phyloP scores from a whole-genome alignment of 2,888 invertebrate genomes.

The Vannuccia rotundouncinata region DNA sequence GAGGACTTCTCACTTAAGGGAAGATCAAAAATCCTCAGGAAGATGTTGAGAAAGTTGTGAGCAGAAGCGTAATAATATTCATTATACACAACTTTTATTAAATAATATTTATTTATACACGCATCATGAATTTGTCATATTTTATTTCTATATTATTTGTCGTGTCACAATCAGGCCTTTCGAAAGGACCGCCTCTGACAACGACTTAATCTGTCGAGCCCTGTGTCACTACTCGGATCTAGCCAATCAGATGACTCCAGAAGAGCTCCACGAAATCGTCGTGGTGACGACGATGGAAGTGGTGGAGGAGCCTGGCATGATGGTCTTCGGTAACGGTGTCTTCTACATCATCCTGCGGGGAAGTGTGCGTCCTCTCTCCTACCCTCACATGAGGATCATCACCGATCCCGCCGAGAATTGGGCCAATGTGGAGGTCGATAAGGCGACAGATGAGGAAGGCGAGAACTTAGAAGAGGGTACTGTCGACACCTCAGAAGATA shows the following conservation, averaged over 20 bases:
- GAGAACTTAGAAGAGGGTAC: too few relatives aligned
- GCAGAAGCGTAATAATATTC: too few relatives aligned
- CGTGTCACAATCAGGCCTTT: neutral
- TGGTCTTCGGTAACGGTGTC: constrained; percentile 25
- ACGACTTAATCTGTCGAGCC: neutral
- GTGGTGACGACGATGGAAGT: neutral
- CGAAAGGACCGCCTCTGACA: neutral
- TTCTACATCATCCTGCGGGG: constrained; percentile 22
- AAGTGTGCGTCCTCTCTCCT: neutral
- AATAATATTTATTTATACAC: neutral
- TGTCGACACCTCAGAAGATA: too few relatives aligned
- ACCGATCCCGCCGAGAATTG: neutral
- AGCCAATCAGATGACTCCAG: neutral
- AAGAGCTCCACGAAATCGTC: neutral
- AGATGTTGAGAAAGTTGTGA: neutral
- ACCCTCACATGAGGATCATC: constrained; percentile 11
- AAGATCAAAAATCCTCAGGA: neutral
- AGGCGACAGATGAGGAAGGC: constrained; percentile 36
- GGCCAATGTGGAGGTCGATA: neutral
- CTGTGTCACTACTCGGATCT: neutral
- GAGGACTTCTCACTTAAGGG: neutral
- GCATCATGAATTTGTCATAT: too few relatives aligned
- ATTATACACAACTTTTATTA: too few relatives aligned
- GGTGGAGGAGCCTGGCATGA: constrained; percentile 28
- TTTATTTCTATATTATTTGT: too few relatives aligned